Conservation (phyloP, 1,140 invertebrate genomes). For the Antheraea mylitta region DNA sequence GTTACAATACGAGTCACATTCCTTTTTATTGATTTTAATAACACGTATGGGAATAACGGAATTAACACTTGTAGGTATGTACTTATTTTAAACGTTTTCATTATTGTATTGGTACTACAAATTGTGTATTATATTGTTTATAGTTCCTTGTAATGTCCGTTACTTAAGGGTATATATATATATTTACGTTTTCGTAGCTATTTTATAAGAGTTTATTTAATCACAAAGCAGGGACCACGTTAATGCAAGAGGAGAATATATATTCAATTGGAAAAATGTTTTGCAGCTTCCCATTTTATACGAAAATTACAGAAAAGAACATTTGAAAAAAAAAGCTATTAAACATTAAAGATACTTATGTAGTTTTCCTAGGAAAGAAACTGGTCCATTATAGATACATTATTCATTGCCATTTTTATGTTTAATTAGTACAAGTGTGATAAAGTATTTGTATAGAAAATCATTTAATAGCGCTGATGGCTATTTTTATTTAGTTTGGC, state of each 20-base stretch:
- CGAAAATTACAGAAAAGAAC: conserved; percentile 10
- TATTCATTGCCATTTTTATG: conserved; percentile 66
- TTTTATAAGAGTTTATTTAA: conserved; percentile 15
- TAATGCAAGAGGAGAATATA: conserved; percentile 14
- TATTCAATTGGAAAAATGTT: conserved; percentile 9
- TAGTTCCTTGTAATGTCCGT: conserved; percentile 7
- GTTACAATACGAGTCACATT: conserved; percentile 19
- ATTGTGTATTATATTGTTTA: conserved; percentile 7
- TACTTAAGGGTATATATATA: conserved; percentile 9
- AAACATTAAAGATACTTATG: too few relatives aligned
- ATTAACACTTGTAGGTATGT: neutral
- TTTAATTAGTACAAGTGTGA: conserved; percentile 61
- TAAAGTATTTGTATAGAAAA: conserved; percentile 39
- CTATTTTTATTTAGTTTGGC: conserved; percentile 45
- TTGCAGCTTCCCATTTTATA: conserved; percentile 22
- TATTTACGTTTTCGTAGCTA: conserved; percentile 9
- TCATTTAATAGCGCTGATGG: conserved; percentile 44
- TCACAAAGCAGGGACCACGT: conserved; percentile 25
- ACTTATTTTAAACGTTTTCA: conserved; percentile 2
- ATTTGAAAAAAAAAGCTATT: too few relatives aligned
- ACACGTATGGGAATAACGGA: neutral
- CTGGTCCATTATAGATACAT: conserved; percentile 30
- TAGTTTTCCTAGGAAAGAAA: neutral
- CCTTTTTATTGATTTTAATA: conserved; percentile 18
- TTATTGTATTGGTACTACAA: neutral